Base-by-base conservation (phyloP, 2,888 invertebrate genomes). In the Latrodectus hesperus region DNA sequence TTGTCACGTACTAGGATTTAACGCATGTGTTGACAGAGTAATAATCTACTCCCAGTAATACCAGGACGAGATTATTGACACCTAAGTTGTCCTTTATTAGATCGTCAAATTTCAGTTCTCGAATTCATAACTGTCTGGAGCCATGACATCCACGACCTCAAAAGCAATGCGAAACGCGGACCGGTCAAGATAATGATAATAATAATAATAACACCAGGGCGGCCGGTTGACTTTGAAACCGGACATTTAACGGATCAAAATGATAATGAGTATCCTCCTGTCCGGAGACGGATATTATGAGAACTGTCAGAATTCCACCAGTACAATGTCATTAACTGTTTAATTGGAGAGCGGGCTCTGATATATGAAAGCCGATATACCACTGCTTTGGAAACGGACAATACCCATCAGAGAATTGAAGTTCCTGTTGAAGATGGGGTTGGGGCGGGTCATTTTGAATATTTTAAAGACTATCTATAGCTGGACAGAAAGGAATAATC, bases 251-350 rank as follows among this genome's bases (percentile, higher is more conserved):
- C 68, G 52, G 86, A 71, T 71, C 77, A 71, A 86, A 86, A 86
- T 86, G 86, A 75, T 86, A 86, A 86, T 86, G 86, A 86, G 86
- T 68, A 65, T 72, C 53, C 72, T 72, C 79, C 70, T 64, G 64
- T 72, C 55, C 65, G 16, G 60, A 17, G 70, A 51, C 52, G 81
- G 77, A 86, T 81, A 76, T 81, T 86, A 86, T 86, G 81, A 77
- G 53, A 76, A 81, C 81, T 86, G 86, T 86, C 80, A 81, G 77
- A 81, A 81, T 77, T 86, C 77, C 76, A 79, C 86, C 76, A 67
- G 86, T 76, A 86, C 86, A 86, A 71, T 81, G 86, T 86, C 86
- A 86, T 76, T 81, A 76, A 81, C 71, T 76, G 75, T 86, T 81
- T 86, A 81, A 86, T 81, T 71, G 81, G 76, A 70, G 76, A 22